Base-by-base conservation (phyloP, 2,113 vertebrate species). In the Chloropsis cyanopogon region DNA sequence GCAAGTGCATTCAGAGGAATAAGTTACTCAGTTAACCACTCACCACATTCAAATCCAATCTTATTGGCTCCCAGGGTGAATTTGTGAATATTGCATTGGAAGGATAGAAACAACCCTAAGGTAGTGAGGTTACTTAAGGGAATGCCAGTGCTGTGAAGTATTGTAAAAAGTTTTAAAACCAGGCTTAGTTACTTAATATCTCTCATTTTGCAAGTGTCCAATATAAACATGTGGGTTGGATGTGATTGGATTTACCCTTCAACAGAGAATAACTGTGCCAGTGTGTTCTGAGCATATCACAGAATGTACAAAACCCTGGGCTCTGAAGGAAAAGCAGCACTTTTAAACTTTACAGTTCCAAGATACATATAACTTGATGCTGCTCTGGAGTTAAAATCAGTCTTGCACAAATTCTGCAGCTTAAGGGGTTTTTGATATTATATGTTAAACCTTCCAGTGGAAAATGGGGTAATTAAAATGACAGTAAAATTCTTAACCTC, bases 201-300 rank as follows among this genome's bases (percentile, higher is more conserved):
- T 93, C 54, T 90, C 28, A 71, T 88, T 93, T 93, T 89, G 10
- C 44, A 76, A 59, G 80, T 84, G 37, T 90, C 92, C 95, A 89
- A 16, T 72, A 53, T 82, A 94, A 94, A 91, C 81, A 78, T 41
- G 72, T 86, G 52, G 25, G 28, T 86, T 90, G 86, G 68, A 92
- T 90, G 26, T 78, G 86, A 86, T 71, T 90, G 82, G 71, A 88
- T 96, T 95, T 95, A 42, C 66, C 91, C 86, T 92, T 88, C 91
- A 75, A 66, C 69, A 86, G 72, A 86, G 60, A 88, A 25, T 81
- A 93, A 82, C 39, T 71, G 33, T 86, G 83, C 77, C 91, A 60
- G 35, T 78, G 60, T 88, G 68, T 75, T 86, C 73, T 53, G 61
- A 78, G 33, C 60, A 81, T n/a, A 75, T 95, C 69, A 46, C 49